Evolutionary conservation across 1,140 invertebrate genomes (phyloP).

Genomic region (Cydia splendana): DNA sequence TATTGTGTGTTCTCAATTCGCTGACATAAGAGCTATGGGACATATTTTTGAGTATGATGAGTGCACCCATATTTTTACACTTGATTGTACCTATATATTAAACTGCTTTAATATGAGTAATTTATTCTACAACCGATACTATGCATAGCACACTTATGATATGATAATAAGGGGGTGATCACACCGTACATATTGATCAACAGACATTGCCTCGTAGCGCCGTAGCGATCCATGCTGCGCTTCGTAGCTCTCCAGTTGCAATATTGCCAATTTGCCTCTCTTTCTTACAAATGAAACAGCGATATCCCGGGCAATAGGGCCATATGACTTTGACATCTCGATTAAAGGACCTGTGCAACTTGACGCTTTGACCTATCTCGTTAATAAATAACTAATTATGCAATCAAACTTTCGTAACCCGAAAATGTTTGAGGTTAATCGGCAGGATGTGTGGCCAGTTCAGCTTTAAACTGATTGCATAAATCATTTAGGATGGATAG

Average conservation of each 20-base stretch:
- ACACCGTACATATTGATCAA: constrained; percentile 26
- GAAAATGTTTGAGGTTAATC: constrained; percentile 9
- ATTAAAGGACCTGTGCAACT: not conserved
- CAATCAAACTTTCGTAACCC: constrained; percentile 23
- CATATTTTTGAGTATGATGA: too few species aligned
- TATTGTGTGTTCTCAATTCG: too few species aligned
- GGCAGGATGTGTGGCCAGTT: constrained; percentile 3
- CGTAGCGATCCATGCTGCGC: constrained; percentile 3
- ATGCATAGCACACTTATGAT: constrained; percentile 8
- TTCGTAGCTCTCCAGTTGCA: constrained; percentile 14
- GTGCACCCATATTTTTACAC: too few species aligned
- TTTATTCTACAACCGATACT: not conserved
- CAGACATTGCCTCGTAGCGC: constrained; percentile 13
- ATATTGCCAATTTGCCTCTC: not conserved
- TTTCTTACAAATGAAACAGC: not conserved
- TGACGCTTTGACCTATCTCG: not conserved
- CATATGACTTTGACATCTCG: constrained; percentile 3
- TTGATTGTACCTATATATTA: not conserved
- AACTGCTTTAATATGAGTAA: not conserved
- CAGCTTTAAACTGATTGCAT: not conserved
- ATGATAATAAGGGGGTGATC: constrained; percentile 20
- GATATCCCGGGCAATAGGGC: not conserved
- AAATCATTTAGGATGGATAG: not conserved
- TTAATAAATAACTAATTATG: constrained; percentile 26
- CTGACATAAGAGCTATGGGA: too few species aligned